Evolutionary conservation across 2,888 invertebrate species (phyloP).

Genomic region (Scaptomyza polygonia): DNA sequence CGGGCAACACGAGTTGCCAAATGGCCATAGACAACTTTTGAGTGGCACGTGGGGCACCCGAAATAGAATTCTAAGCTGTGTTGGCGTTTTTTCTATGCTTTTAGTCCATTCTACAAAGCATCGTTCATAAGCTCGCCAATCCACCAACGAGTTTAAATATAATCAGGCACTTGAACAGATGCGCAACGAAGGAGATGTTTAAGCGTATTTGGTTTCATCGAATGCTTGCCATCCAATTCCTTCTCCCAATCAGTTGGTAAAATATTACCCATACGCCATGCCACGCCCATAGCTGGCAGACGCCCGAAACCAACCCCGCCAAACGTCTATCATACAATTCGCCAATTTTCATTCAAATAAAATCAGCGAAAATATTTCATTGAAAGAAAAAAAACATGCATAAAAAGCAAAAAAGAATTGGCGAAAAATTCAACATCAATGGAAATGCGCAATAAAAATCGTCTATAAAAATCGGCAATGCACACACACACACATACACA

Average conservation of each 20-base stretch:
- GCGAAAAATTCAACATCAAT: constrained; percentile 76
- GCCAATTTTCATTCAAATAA: constrained; percentile 79
- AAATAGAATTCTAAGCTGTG: constrained; percentile 15
- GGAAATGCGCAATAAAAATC: constrained; percentile 79
- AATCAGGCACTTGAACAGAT: constrained; percentile 77
- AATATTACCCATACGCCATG: constrained; percentile 77
- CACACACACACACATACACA: constrained; percentile 41
- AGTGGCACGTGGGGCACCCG: constrained; percentile 19
- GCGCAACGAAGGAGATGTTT: constrained; percentile 68
- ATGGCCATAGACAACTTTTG: constrained; percentile 44
- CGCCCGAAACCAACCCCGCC: constrained; percentile 58
- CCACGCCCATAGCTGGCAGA: constrained; percentile 62
- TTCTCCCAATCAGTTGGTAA: constrained; percentile 40
- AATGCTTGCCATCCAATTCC: constrained; percentile 4
- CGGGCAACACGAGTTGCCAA: constrained; percentile 43
- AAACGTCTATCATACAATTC: constrained; percentile 76
- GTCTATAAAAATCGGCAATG: constrained; percentile 77
- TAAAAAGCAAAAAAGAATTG: constrained; percentile 31
- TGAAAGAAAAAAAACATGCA: constrained; percentile 10
- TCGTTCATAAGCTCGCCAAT: constrained; percentile 58
- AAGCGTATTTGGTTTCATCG: constrained; percentile 14
- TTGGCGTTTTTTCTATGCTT: constrained; percentile 6
- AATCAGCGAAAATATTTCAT: constrained; percentile 62
- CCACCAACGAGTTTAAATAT: constrained; percentile 56
- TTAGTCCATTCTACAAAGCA: constrained; percentile 10